These are phyloP conservation scores for Brachionichthys hirsutus DNA, from an alignment of 2,113 vertebrate species.

Conservation along the genomic window DNA sequence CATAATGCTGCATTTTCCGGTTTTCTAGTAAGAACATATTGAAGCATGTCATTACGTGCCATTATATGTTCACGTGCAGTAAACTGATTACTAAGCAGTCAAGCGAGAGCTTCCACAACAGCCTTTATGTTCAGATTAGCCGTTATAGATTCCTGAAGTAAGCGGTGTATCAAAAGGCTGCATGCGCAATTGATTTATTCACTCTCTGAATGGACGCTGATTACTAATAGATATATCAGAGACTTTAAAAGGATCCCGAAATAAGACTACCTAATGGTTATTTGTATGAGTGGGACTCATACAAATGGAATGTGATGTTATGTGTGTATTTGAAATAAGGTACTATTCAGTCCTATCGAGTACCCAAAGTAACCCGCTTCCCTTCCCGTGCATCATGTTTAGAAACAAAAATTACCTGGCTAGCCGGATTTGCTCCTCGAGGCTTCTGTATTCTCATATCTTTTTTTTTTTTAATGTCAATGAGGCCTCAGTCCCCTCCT, in stretches of 20 bases:
- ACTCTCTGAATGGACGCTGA: conserved; percentile 50
- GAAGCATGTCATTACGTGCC: conserved; percentile 20
- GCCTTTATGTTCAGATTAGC: conserved; percentile 22
- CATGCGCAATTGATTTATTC: conserved; percentile 51
- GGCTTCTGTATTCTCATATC: conserved; percentile 29
- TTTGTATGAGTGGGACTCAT: not conserved
- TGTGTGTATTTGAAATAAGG: too few species aligned
- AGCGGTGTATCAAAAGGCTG: conserved; percentile 22
- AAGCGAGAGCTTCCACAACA: conserved; percentile 9
- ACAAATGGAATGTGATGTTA: not conserved
- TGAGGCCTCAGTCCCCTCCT: conserved; percentile 15
- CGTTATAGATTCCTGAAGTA: conserved; percentile 45
- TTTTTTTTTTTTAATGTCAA: conserved; percentile 50
- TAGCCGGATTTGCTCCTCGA: conserved; percentile 13
- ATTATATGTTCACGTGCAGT: conserved; percentile 19
- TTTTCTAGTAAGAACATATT: conserved; percentile 1
- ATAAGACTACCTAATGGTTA: conserved; percentile 6
- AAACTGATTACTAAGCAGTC: conserved; percentile 20
- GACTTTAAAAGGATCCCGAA: conserved; percentile 19
- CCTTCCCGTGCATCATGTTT: conserved; percentile 20
- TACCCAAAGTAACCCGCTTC: conserved; percentile 9
- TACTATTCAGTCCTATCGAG: not conserved
- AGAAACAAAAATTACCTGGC: conserved; percentile 17
- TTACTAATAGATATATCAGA: conserved; percentile 38
- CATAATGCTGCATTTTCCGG: conserved; percentile 6